These are phyloP conservation scores for Zygothrica quintamaculata DNA, from an alignment of 2,888 invertebrate genomes.

Conservation along the genomic window DNA sequence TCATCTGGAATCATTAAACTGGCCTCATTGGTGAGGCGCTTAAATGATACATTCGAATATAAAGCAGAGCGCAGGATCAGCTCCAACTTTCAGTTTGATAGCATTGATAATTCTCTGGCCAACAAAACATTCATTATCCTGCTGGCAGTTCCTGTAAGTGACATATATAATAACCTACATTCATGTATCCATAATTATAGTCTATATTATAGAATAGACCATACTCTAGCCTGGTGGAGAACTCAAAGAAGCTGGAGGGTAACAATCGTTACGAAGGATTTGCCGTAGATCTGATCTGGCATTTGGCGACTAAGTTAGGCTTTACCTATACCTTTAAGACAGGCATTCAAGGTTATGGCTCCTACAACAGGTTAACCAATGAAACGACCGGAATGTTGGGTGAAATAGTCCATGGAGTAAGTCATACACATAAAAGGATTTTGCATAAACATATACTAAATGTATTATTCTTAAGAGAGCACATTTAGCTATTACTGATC, in stretches of 20 bases:
- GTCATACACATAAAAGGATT: no score
- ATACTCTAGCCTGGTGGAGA: slow-evolving; percentile 93
- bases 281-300: slow-evolving; percentile 93
- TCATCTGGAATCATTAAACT: slow-evolving; percentile 88
- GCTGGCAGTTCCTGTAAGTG: slow-evolving; percentile 87
- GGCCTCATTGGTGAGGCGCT: slow-evolving; percentile 85
- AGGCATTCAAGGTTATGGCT: slow-evolving; percentile 91
- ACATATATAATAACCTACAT: neutral
- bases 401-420: slow-evolving; percentile 89
- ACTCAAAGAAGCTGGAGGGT: slow-evolving; percentile 88
- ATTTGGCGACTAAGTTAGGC: slow-evolving; percentile 90
- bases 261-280: slow-evolving; percentile 95
- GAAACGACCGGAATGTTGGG: slow-evolving; percentile 95
- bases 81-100: slow-evolving; percentile 78
- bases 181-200: neutral
- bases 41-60: slow-evolving; percentile 33
- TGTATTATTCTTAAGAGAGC: slow-evolving; percentile 91
- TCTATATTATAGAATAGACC: slow-evolving; percentile 87
- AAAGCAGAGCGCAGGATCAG: no score
- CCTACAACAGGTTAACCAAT: slow-evolving; percentile 86
- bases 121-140: slow-evolving; percentile 90
- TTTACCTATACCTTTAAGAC: slow-evolving; percentile 93
- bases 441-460: neutral
- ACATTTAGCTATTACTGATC: slow-evolving; percentile 95
- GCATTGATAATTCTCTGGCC: slow-evolving; percentile 87